Base-by-base conservation (phyloP, 2,888 invertebrate genomes). In the Amiota mariae region DNA sequence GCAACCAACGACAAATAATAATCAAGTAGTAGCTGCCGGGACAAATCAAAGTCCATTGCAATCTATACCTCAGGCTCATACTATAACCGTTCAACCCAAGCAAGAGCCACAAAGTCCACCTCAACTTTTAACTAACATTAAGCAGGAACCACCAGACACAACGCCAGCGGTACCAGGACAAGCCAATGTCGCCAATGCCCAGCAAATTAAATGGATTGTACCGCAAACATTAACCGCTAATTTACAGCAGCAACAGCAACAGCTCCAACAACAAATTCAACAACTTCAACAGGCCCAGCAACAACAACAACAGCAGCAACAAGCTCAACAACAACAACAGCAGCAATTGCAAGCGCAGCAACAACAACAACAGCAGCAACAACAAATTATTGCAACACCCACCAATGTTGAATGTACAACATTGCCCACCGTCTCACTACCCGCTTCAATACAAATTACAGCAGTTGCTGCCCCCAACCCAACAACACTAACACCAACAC, bases 61-160 rank as follows among this genome's bases (percentile, higher is more conserved):
- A 88, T 49, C 77, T 75, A 61, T 80, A 56, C 10, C 81, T 76
- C 75, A 82, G 76, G 59, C 73, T 71, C 10, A 11, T 18, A 70
- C 79, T n/a, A 71, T 78, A 11, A 68, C 76, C 10, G 80, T 87
- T 71, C 76, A 85, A 73, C 87, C 89, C 71, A 89, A 89, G 76
- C 88, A 88, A 78, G 89, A 88, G 73, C 85, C 89, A 13, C 88
- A 87, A 72, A 88, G 88, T 73, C 89, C 89, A n/a, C 86, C 88
- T 24, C 89, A 89, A 72, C 79, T 89, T 64, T 87, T 89, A 13
- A 87, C 89, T 3, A 89, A 86, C 68, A 89, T 89, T 57, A 89
- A 89, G 13, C 89, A 89, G 71, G 89, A 89, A 71, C 89, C 89
- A 3, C 89, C 89, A 80, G 89, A 89, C 67, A 51, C 67, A 67